Evolutionary conservation across 2,797 vertebrate species (phyloP).

Genomic region (Limosa lapponica): DNA sequence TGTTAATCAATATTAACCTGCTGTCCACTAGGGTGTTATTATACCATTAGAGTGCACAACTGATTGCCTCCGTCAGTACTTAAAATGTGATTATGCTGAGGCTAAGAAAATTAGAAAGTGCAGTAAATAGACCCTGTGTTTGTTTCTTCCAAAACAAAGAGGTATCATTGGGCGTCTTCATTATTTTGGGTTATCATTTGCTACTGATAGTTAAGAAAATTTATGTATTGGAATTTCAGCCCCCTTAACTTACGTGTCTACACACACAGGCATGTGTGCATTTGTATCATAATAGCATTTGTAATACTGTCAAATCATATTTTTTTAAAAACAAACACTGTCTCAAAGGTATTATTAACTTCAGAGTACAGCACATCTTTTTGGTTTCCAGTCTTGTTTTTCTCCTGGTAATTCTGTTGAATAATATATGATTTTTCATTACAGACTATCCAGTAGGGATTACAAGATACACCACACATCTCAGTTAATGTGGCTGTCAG

Average conservation of each 20-base stretch:
- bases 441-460: not conserved
- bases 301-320: constrained; percentile 14
- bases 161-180: not conserved
- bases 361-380: not conserved
- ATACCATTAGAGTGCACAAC: not conserved
- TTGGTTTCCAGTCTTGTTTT: constrained; percentile 6
- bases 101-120: constrained; percentile 10
- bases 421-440: constrained; percentile 51
- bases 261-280: not conserved
- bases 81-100: not conserved
- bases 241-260: not conserved
- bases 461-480: not conserved
- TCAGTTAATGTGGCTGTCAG: not conserved
- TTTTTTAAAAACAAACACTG: not conserved
- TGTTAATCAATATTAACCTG: constrained; percentile 46
- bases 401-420: not conserved
- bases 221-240: not conserved
- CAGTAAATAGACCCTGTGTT: not conserved
- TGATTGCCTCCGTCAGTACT: not conserved
- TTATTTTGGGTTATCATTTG: constrained; percentile 15
- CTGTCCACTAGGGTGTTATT: not conserved
- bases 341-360: constrained; percentile 27
- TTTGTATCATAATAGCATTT: not conserved
- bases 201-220: not conserved
- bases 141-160: not conserved